Evolutionary conservation across 1,140 invertebrate genomes (phyloP).

Genomic region (Coptotermes formosanus): DNA sequence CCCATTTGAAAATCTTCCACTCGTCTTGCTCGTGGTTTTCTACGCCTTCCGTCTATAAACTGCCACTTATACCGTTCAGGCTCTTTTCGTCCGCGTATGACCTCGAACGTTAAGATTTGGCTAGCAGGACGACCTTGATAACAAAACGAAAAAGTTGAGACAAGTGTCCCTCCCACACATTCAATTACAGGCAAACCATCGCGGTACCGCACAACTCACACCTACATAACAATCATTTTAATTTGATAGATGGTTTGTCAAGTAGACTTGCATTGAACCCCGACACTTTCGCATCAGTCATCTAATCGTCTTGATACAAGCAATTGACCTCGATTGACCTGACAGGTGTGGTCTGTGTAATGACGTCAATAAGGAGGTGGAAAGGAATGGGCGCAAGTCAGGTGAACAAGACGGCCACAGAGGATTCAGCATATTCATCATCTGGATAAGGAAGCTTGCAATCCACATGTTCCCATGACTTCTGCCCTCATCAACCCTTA

Average conservation of each 20-base stretch:
- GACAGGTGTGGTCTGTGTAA: constrained; percentile 17
- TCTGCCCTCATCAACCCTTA: neutral
- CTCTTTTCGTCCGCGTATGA: neutral
- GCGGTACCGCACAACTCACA: neutral
- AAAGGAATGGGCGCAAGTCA: constrained; percentile 14
- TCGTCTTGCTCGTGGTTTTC: too few relatives aligned
- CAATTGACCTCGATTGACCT: neutral
- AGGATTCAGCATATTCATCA: neutral
- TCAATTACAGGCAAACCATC: neutral
- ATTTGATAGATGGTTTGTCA: constrained; percentile 9
- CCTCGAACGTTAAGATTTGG: neutral
- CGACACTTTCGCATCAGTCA: neutral
- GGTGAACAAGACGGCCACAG: neutral
- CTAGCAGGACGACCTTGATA: neutral
- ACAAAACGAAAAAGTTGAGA: neutral
- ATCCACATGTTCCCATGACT: neutral
- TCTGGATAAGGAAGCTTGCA: neutral
- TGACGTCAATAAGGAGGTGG: neutral
- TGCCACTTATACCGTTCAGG: too few relatives aligned
- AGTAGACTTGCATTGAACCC: constrained; percentile 2
- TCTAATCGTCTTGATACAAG: constrained; percentile 10
- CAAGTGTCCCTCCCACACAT: neutral
- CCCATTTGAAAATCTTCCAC: too few relatives aligned
- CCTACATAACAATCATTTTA: neutral
- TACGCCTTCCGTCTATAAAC: too few relatives aligned